Evolutionary conservation across 2,797 vertebrate genomes (phyloP).

Genomic region (Chlorospingus semifuscus): DNA sequence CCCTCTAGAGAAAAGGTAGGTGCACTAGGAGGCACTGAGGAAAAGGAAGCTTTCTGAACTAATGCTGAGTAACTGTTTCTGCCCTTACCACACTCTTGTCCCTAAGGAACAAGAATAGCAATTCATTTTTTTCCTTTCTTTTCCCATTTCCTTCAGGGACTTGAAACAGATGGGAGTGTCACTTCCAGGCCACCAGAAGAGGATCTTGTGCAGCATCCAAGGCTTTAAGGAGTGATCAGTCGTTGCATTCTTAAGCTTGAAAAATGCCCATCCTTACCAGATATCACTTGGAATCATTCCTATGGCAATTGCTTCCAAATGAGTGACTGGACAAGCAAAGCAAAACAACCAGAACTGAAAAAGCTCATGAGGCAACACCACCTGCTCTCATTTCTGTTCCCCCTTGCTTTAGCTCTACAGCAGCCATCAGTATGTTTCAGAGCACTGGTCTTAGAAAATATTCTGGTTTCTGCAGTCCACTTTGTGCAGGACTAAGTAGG

Average conservation of each 20-base stretch:
- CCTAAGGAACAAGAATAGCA: not conserved
- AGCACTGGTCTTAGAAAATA: not conserved
- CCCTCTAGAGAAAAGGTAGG: not conserved
- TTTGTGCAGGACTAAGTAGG: not conserved
- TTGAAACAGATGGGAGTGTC: slow-evolving; percentile 92
- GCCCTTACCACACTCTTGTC: not conserved
- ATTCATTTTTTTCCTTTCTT: not conserved
- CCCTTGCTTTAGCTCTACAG: not conserved
- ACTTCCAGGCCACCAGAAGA: slow-evolving; percentile 93
- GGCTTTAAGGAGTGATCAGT: slow-evolving; percentile 77
- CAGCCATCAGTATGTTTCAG: not conserved
- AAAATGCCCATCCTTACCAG: not conserved
- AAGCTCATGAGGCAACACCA: slow-evolving; percentile 13
- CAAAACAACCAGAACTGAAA: slow-evolving; percentile 3
- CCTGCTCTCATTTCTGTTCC: slow-evolving; percentile 48
- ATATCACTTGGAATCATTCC: slow-evolving; percentile 58
- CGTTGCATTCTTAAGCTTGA: not conserved
- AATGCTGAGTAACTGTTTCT: not conserved
- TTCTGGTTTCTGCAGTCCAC: not conserved
- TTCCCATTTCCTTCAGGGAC: slow-evolving; percentile 77
- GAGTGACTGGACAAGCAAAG: slow-evolving; percentile 48
- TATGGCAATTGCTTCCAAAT: slow-evolving; percentile 66
- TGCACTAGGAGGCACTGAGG: not conserved
- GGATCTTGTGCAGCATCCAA: slow-evolving; percentile 92
- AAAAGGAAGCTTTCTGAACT: not conserved